Conservation (phyloP, 1,140 invertebrate species). For the Scaptomyza pallida region DNA sequence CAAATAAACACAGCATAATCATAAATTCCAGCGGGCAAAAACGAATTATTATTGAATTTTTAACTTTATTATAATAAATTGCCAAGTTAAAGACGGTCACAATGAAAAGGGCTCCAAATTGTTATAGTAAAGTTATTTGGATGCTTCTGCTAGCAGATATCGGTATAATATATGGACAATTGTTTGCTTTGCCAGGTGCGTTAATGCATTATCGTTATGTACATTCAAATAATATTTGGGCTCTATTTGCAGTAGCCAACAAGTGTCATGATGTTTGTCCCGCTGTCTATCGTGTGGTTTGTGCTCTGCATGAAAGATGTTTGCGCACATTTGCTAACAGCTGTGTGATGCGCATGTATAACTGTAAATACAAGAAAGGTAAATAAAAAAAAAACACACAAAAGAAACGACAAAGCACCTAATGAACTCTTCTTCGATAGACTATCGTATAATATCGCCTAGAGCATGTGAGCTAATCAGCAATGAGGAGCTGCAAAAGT, state of each 20-base stretch:
- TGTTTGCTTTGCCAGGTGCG: conserved; percentile 41
- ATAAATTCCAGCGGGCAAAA: conserved; percentile 6
- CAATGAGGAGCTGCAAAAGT: conserved; percentile 52
- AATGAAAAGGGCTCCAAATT: conserved; percentile 38
- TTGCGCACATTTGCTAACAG: conserved; percentile 60
- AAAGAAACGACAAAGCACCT: too few relatives aligned
- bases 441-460: conserved; percentile 59
- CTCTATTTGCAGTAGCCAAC: conserved; percentile 36
- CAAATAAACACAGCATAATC: conserved; percentile 21
- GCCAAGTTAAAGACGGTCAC: conserved; percentile 4
- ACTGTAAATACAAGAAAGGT: conserved; percentile 71
- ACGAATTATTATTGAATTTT: conserved; percentile 10
- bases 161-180: conserved; percentile 22
- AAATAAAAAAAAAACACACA: conserved; percentile 18
- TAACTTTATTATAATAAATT: conserved; percentile 39
- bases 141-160: conserved; percentile 29
- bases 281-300: conserved; percentile 55
- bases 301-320: conserved; percentile 62
- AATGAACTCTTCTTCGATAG: conserved; percentile 13
- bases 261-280: conserved; percentile 75
- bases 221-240: neutral
- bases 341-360: conserved; percentile 68
- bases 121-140: conserved; percentile 21
- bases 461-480: conserved; percentile 54
- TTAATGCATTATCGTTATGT: neutral